Percentiles rank a stretch among this genome's conserved stretches.
Evolutionary conservation across 2,113 vertebrate species (phyloP).

Genomic region (Canis aureus): DNA sequence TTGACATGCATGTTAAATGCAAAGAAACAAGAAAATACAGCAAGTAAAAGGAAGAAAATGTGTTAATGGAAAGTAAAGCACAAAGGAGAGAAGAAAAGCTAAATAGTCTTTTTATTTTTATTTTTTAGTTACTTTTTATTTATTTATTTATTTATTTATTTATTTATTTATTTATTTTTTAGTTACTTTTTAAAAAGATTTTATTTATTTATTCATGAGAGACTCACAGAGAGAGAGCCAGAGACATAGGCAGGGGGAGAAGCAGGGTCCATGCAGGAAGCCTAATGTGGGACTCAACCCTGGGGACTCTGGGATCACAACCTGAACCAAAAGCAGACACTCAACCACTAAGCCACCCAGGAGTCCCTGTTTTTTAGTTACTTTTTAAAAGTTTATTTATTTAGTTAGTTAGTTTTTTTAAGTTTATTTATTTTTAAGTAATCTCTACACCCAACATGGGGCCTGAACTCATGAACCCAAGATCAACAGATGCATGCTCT

Average conservation of each 20-base stretch:
- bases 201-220: no score
- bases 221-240: no score
- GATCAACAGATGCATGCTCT: neutral
- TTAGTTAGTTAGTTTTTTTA: neutral
- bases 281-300: no score
- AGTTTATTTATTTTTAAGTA: neutral
- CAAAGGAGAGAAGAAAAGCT: neutral
- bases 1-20: neutral
- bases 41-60: conserved; percentile 12
- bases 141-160: neutral
- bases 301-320: no score
- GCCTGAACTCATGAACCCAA: neutral
- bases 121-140: neutral
- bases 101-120: neutral
- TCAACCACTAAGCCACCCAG: no score
- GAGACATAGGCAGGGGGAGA: no score
- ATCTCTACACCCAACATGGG: neutral
- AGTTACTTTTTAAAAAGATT: neutral
- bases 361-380: no score
- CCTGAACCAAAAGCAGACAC: no score
- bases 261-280: no score
- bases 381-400: no score
- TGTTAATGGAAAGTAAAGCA: neutral
- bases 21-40: neutral
- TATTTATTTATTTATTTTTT: neutral